Evolutionary conservation across 2,888 invertebrate genomes (phyloP), one percentile per base, ranked within the genome.

Genomic region (Hermaeophaga mercurialis): DNA sequence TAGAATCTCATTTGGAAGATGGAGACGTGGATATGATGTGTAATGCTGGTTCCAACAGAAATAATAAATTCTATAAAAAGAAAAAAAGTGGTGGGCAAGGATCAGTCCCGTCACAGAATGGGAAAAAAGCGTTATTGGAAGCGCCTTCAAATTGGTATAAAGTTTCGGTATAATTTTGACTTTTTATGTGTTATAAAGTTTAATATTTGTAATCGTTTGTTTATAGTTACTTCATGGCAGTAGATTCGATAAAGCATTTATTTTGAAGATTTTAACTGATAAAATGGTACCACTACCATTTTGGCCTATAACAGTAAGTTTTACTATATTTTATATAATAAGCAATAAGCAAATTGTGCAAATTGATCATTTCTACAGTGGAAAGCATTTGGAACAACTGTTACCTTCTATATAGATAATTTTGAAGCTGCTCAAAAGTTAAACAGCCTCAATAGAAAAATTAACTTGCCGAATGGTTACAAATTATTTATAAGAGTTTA

Each of bases 361-460:
- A n/a, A n/a, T n/a, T n/a, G n/a, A n/a, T n/a, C n/a, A 15, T 18
- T 14, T 61, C 63, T 77, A 77, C 66, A 85, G 84, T 85, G 82
- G 75, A 75, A 77, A 64, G 64, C 73, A 12, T 81, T 81, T 63
- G 86, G 87, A 8, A 84, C 84, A 64, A 84, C 86, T 63, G 85
- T 85, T 0, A 75, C 83, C 1, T 94, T 94, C 74, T 92, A 84
- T 70, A 84, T 94, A 0, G 92, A 94, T 68, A 90, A 91, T 71
- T 83, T 82, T 14, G 84, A 84, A 70, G 78, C 84, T 24, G 93
- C 94, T 0, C 85, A 87, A 64, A 85, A 85, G 61, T 75, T 93
- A 11, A 80, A 82, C 59, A 78, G 82, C 60, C 79, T 86, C 18
- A 87, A 90, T 64, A 82, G 86, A 46, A 85, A 85, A 73, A 85